Conservation (phyloP, 2,113 vertebrate species). For the Notothenia rossii region DNA sequence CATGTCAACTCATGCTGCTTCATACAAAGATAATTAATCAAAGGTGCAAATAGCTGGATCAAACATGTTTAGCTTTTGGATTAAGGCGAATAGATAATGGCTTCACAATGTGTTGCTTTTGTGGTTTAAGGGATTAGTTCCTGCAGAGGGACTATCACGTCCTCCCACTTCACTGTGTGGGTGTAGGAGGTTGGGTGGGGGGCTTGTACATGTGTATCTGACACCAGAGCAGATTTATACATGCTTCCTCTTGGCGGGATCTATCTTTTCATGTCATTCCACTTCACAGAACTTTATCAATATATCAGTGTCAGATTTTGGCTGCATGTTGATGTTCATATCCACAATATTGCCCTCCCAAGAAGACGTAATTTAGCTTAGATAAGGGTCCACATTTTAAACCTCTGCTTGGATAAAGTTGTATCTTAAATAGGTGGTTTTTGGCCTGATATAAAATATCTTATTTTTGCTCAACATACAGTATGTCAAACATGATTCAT, state of each 20-base stretch:
- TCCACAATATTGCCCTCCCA: neutral
- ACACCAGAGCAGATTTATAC: slow-evolving; percentile 51
- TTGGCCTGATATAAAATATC: neutral
- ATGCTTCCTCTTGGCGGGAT: slow-evolving; percentile 26
- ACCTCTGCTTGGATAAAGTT: neutral
- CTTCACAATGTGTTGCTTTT: slow-evolving; percentile 59
- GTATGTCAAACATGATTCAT: neutral
- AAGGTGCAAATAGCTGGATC: slow-evolving; percentile 62
- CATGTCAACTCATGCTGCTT: neutral
- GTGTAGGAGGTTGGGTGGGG: neutral
- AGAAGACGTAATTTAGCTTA: slow-evolving; percentile 3
- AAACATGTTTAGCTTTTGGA: slow-evolving; percentile 65
- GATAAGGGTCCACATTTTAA: slow-evolving; percentile 5
- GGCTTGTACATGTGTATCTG: slow-evolving; percentile 34
- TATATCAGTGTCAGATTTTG: slow-evolving; percentile 34
- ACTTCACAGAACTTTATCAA: slow-evolving; percentile 20
- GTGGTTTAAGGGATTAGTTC: slow-evolving; percentile 68
- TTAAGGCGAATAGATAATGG: slow-evolving; percentile 66
- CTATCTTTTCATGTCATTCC: slow-evolving; percentile 41
- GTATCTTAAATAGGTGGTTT: neutral
- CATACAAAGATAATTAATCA: slow-evolving; percentile 52
- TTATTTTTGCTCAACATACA: neutral
- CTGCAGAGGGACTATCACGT: slow-evolving; percentile 42
- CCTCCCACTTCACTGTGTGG: slow-evolving; percentile 22
- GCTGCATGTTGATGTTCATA: neutral